Conservation (phyloP, 2,797 vertebrate species). For the Scarus forsteni region DNA sequence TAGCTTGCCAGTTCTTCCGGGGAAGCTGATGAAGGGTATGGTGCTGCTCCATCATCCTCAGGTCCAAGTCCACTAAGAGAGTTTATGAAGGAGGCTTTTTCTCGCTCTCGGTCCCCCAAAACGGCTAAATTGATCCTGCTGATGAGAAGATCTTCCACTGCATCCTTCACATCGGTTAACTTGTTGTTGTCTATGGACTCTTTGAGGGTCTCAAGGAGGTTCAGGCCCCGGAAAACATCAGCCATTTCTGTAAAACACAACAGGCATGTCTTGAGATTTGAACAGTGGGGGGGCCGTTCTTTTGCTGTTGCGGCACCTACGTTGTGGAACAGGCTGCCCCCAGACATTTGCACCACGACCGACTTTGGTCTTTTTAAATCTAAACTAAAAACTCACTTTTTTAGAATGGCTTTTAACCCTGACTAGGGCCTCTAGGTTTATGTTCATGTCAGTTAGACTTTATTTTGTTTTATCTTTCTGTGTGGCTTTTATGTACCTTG, state of each 20-base stretch:
- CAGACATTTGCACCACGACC: too few species aligned
- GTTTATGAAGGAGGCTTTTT: conserved; percentile 78
- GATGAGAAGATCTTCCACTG: conserved; percentile 83
- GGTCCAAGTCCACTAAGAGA: conserved; percentile 74
- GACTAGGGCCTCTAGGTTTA: too few species aligned
- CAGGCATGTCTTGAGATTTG: too few species aligned
- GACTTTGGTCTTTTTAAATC: too few species aligned
- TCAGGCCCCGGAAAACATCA: conserved; percentile 77
- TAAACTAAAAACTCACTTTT: too few species aligned
- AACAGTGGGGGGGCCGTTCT: too few species aligned
- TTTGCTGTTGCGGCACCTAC: too few species aligned
- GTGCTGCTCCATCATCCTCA: conserved; percentile 70
- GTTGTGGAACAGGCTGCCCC: too few species aligned
- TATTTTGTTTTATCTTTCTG: too few species aligned
- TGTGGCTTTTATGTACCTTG: too few species aligned
- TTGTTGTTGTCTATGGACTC: conserved; percentile 81
- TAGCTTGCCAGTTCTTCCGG: conserved; percentile 71
- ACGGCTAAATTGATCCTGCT: conserved; percentile 80
- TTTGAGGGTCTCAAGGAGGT: conserved; percentile 80
- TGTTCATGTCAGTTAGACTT: too few species aligned
- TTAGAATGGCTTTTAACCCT: too few species aligned
- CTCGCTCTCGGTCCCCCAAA: conserved; percentile 65
- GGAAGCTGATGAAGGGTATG: conserved; percentile 30
- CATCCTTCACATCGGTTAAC: conserved; percentile 80
- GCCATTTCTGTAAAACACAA: conserved; percentile 68